Evolutionary conservation across 2,888 invertebrate species (phyloP), one percentile per base, ranked within the genome.

Genomic region (Dioctria rufipes): DNA sequence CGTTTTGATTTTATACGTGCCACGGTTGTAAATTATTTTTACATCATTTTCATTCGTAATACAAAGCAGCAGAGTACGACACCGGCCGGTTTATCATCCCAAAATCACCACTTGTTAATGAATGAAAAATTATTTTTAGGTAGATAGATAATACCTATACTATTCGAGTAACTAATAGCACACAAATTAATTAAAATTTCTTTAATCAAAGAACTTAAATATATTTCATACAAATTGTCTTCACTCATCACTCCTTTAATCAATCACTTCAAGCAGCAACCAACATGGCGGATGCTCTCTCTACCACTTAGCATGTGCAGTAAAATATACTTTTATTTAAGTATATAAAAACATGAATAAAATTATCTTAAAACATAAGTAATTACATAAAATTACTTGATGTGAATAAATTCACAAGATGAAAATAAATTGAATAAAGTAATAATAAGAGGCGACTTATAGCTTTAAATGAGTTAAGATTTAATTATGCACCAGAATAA

Each of bases 1-100:
- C 87, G 86, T 67, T 87, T 88, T 67, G 87, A 85, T 11, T 88
- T 88, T 63, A 37, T 54, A 40, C 43, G n/a, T 80, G 80, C 75
- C 80, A 75, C 80, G 75, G 43, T 75, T 73, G 69, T 25, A 5
- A 3, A 5, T 78, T 65, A 65, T 65, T 63, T 40, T 60, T 73
- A 49, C 25, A 13, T 69, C 39, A 51, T 43, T 11, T 49, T 69
- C 39, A 51, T 43, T 11, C 0, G 1, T 4, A 54, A 54, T 54
- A n/a, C 11, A 54, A 8, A n/a, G 54, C 49, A 46, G 4, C 54
- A 54, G 11, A 54, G 6, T 5, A 46, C 49, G 49, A 9, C 11
- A 54, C 54, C 54, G 54, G 54, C 54, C 54, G 54, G 54, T 54
- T 54, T 54, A 54, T 54, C 54, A 54, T 8, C 54, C 2, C 11